Base-by-base conservation (phyloP, 1,140 invertebrate species). In the Drosophila equinoxialis region DNA sequence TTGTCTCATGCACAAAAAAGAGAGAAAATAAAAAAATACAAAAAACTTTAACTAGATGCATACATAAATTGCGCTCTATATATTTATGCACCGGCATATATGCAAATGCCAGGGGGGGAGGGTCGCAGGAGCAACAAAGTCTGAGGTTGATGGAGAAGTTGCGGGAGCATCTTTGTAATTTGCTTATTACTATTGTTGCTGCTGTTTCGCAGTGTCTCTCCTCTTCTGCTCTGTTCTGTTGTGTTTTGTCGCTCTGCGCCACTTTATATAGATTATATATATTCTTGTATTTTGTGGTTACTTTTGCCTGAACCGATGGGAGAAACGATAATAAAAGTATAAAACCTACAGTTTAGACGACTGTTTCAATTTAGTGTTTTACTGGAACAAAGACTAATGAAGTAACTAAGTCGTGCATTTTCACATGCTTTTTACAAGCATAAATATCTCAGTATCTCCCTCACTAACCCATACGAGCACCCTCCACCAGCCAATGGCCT, bases 31-130 rank as follows among this genome's bases (percentile, higher is more conserved):
- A 48, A 48, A 51, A 51, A 51, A 17, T 51, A 51, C 45, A 73
- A 77, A 67, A 51, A 70, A 66, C 73, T 77, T 84, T 84, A 85
- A 84, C 75, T 84, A 84, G 81, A 84, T 84, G 81, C 81, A 84
- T 68, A 81, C 75, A 84, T 79, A 85, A 86, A 85, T 81, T 86
- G 78, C 71, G 74, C 80, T 86, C 82, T 81, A 85, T 81, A 85
- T 85, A 85, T 85, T 85, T 85, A 86, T 85, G 71, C 65, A 68
- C 65, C 64, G 78, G 71, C 78, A 78, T 81, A 81, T 85, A 74
- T 80, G 74, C 70, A 81, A 85, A 85, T 84, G 58, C 61, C 55
- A 35, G 7, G 14, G 13, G 20, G 14, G 20, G n/a, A 23, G 45
- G 17, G 35, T 5, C 30, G 30, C 6, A 30, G 30, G 6, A 17